Percentiles rank a stretch among this genome's conserved stretches.
phyloP scores from a whole-genome alignment of 2,888 invertebrate species.

The Aproaerema taeniolella region DNA sequence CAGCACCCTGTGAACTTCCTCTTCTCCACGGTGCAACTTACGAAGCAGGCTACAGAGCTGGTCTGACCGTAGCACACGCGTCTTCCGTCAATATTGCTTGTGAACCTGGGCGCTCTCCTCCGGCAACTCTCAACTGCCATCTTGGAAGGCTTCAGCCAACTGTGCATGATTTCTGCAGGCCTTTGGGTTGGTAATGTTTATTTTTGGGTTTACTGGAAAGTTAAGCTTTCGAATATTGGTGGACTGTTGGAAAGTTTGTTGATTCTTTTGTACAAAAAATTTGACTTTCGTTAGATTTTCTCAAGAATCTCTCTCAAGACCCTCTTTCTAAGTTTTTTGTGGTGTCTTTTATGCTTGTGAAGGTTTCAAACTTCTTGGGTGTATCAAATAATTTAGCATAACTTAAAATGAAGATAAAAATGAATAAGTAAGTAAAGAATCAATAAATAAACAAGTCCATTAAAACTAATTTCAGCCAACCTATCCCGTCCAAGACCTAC shows the following conservation, averaged over 20 bases:
- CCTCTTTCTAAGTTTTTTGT: too few relatives aligned
- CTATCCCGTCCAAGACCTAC: constrained; percentile 59
- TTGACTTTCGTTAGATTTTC: too few relatives aligned
- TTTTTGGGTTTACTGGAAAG: background rate
- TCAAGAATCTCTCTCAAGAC: too few relatives aligned
- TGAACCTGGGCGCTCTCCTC: constrained; percentile 73
- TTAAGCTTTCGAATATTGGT: background rate
- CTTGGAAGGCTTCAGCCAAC: constrained; percentile 80
- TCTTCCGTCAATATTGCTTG: constrained; percentile 87
- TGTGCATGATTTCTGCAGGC: constrained; percentile 70
- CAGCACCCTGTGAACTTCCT: constrained; percentile 84
- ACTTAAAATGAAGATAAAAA: too few relatives aligned
- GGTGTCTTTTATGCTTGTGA: too few relatives aligned
- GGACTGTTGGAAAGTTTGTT: too few relatives aligned
- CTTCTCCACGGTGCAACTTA: constrained; percentile 83
- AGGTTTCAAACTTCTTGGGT: too few relatives aligned
- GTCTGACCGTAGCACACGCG: constrained; percentile 88
- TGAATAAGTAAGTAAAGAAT: too few relatives aligned
- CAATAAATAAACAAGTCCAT: too few relatives aligned
- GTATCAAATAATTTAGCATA: too few relatives aligned
- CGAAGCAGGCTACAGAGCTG: constrained; percentile 86
- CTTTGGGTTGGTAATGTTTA: constrained; percentile 43
- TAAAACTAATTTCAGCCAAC: constrained; percentile 52
- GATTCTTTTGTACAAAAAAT: too few relatives aligned
- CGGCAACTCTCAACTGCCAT: constrained; percentile 79